These are phyloP conservation scores for Drosophila basisetae DNA, from an alignment of 2,888 invertebrate species.

Conservation along the genomic window DNA sequence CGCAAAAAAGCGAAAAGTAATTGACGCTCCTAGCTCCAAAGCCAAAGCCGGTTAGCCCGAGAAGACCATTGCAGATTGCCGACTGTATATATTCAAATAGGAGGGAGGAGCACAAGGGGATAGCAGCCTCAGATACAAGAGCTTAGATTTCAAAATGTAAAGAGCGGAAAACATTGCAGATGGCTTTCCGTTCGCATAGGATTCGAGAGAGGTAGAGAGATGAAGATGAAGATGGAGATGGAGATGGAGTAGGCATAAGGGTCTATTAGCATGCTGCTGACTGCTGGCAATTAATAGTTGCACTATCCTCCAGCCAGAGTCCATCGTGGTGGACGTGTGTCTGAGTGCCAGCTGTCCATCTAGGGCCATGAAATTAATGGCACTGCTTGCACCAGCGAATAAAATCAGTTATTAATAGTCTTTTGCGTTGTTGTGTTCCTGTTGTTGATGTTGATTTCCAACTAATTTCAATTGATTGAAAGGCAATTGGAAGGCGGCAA, in stretches of 20 bases:
- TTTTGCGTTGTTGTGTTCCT: conserved; percentile 7
- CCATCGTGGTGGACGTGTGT: conserved; percentile 36
- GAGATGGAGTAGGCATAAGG: conserved; percentile 31
- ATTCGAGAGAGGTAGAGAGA: background rate
- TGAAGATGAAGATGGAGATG: background rate
- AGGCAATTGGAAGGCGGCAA: conserved; percentile 55
- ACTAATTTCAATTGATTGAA: conserved; percentile 73
- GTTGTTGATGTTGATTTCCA: conserved; percentile 47
- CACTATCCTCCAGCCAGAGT: background rate
- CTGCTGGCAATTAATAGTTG: conserved; percentile 69
- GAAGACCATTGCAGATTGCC: conserved; percentile 1
- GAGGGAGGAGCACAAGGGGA: background rate
- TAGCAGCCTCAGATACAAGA: conserved; percentile 1
- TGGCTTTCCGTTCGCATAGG: conserved; percentile 53
- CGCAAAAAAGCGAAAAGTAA: conserved; percentile 80
- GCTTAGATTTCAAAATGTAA: conserved; percentile 78
- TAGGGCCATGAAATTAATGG: conserved; percentile 64
- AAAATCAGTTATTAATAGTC: conserved; percentile 74
- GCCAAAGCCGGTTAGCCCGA: conserved; percentile 52
- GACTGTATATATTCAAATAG: conserved; percentile 4
- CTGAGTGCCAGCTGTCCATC: conserved; percentile 60
- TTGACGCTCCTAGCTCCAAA: conserved; percentile 61
- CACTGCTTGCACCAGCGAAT: conserved; percentile 45
- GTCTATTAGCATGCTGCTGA: conserved; percentile 74
- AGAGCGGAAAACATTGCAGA: conserved; percentile 75